Conservation (phyloP, 2,888 invertebrate species). For the Caenorhabditis sinica region DNA sequence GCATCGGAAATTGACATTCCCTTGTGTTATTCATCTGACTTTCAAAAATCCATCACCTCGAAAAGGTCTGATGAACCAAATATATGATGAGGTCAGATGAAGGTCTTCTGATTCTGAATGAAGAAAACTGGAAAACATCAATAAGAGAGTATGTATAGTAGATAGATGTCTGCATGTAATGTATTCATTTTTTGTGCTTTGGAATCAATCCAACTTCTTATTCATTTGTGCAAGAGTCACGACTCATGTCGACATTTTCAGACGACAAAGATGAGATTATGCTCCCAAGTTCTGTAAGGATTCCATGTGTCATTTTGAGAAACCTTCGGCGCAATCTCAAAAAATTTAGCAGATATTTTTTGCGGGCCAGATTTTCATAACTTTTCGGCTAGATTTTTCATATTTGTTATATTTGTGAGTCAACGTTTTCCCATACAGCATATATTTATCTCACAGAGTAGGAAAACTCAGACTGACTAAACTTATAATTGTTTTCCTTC, state of each 20-base stretch:
- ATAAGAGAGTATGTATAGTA: too few species aligned
- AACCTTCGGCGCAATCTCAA: neutral
- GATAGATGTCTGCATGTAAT: neutral
- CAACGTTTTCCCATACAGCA: neutral
- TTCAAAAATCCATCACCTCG: neutral
- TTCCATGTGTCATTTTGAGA: conserved; percentile 4
- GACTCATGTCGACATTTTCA: too few species aligned
- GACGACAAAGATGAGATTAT: too few species aligned
- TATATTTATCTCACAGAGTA: neutral
- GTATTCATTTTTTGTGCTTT: conserved; percentile 28
- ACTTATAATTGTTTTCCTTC: neutral
- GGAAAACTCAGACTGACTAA: neutral
- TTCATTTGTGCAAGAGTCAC: neutral
- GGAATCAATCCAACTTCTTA: neutral
- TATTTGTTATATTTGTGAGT: neutral
- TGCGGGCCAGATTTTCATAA: too few species aligned
- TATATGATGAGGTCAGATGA: conserved; percentile 18
- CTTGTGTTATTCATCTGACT: neutral
- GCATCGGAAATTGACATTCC: conserved; percentile 12
- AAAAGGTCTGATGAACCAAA: conserved; percentile 17
- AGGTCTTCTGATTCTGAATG: conserved; percentile 8
- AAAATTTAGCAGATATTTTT: too few species aligned
- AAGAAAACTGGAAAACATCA: neutral
- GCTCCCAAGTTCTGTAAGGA: neutral
- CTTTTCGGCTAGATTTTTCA: too few species aligned